Percentiles rank a stretch among this genome's conserved stretches.
Conservation (phyloP, 1,140 invertebrate species). For the Gonatopus flavifemur region DNA sequence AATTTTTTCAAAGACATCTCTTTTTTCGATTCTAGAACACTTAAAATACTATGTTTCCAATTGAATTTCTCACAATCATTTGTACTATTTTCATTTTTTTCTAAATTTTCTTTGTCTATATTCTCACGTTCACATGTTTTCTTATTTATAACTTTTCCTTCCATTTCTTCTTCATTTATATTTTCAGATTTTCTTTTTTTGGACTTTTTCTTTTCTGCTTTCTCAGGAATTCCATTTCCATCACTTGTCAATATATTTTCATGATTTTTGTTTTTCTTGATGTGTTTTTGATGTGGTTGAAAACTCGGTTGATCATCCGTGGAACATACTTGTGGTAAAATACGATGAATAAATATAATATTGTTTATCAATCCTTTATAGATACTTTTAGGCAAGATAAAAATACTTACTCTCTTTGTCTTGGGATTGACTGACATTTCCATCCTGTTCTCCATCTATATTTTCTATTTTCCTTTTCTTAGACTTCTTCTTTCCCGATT, state of each 20-base stretch:
- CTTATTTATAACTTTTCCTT: constrained; percentile 8
- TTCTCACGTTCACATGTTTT: constrained; percentile 21
- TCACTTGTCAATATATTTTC: constrained; percentile 39
- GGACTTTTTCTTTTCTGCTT: constrained; percentile 23
- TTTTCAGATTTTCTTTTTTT: constrained; percentile 23
- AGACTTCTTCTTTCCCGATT: no score
- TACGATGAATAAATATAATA: constrained; percentile 11
- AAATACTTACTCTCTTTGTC: neutral
- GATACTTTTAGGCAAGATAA: neutral
- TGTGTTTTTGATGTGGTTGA: constrained; percentile 31
- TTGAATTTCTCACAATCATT: constrained; percentile 38
- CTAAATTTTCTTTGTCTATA: constrained; percentile 1
- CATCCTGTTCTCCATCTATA: neutral
- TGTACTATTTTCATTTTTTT: constrained; percentile 9
- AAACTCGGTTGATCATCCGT: constrained; percentile 5
- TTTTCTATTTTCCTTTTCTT: neutral
- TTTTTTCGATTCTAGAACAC: constrained; percentile 43
- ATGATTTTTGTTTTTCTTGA: constrained; percentile 45
- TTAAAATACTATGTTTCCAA: constrained; percentile 48
- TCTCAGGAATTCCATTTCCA: constrained; percentile 21
- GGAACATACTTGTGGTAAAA: neutral
- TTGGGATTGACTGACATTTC: neutral
- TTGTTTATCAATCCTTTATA: neutral
- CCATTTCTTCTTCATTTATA: constrained; percentile 8
- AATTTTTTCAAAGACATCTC: constrained; percentile 53